Evolutionary conservation across 2,888 invertebrate species (phyloP).

Genomic region (Orthosia incerta): DNA sequence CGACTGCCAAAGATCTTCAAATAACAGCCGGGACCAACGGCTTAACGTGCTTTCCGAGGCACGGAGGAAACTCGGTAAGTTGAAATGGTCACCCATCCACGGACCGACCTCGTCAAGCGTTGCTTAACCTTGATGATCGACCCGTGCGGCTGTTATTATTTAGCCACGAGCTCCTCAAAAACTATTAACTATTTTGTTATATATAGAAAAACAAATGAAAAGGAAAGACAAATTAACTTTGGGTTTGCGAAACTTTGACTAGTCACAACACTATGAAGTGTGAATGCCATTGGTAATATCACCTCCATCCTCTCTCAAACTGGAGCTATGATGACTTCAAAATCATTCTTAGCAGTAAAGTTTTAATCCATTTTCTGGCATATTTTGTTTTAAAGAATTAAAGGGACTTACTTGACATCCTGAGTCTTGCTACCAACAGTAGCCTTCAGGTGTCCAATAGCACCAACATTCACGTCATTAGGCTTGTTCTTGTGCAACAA

Average conservation of each 20-base stretch:
- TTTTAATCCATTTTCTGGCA: background rate
- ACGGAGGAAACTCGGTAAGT: too few relatives aligned
- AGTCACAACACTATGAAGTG: background rate
- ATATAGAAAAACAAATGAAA: background rate
- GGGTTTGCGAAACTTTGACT: background rate
- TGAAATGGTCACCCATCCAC: too few relatives aligned
- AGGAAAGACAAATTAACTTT: background rate
- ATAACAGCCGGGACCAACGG: too few relatives aligned
- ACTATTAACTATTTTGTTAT: background rate
- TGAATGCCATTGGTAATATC: background rate
- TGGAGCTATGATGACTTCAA: too few relatives aligned
- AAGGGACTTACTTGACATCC: slow-evolving; percentile 89
- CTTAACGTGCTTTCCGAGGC: too few relatives aligned
- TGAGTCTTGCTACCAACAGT: slow-evolving; percentile 87
- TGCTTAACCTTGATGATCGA: too few relatives aligned
- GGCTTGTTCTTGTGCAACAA: slow-evolving; percentile 90
- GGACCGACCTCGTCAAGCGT: too few relatives aligned
- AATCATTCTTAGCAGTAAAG: background rate
- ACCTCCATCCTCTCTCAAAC: too few relatives aligned
- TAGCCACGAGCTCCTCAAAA: too few relatives aligned
- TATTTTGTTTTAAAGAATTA: background rate
- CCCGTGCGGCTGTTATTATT: too few relatives aligned
- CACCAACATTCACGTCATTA: slow-evolving; percentile 90
- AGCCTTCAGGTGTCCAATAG: slow-evolving; percentile 90
- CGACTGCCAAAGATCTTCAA: too few relatives aligned